Conservation (phyloP, 2,797 vertebrate genomes). For the Phalloptychus januarius region DNA sequence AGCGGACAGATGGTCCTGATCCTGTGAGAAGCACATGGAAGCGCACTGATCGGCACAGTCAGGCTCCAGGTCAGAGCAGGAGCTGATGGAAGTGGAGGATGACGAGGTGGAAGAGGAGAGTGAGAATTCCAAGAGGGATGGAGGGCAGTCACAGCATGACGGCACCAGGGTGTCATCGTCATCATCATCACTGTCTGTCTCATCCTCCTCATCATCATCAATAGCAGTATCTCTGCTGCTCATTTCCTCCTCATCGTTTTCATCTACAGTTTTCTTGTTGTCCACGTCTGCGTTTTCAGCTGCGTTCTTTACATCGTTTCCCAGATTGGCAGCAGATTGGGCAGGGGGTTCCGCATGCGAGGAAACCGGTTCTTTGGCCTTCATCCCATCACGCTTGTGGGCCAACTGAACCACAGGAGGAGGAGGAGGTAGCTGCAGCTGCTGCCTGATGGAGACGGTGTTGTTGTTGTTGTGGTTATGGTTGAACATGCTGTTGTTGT, state of each 20-base stretch:
- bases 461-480: slow-evolving; percentile 85
- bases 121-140: slow-evolving; percentile 82
- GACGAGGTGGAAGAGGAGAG: slow-evolving; percentile 85
- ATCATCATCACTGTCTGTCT: slow-evolving; percentile 72
- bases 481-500: slow-evolving; percentile 84
- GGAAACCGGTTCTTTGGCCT: slow-evolving; percentile 48
- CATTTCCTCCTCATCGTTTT: slow-evolving; percentile 73
- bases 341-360: slow-evolving; percentile 43
- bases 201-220: slow-evolving; percentile 60
- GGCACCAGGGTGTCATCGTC: slow-evolving; percentile 85
- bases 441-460: slow-evolving; percentile 79
- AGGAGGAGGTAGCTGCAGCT: slow-evolving; percentile 76
- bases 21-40: slow-evolving; percentile 71
- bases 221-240: slow-evolving; percentile 73
- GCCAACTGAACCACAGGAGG: slow-evolving; percentile 63
- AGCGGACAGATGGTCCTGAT: slow-evolving; percentile 58
- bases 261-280: slow-evolving; percentile 69
- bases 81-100: slow-evolving; percentile 92
- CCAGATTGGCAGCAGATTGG: slow-evolving; percentile 38
- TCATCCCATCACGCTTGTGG: slow-evolving; percentile 63
- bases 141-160: slow-evolving; percentile 80
- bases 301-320: slow-evolving; percentile 48
- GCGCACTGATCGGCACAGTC: slow-evolving; percentile 81
- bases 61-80: slow-evolving; percentile 93
- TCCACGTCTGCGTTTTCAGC: slow-evolving; percentile 51